Conservation (phyloP, 2,797 vertebrate species). For the Neosilurus mollespiculum region DNA sequence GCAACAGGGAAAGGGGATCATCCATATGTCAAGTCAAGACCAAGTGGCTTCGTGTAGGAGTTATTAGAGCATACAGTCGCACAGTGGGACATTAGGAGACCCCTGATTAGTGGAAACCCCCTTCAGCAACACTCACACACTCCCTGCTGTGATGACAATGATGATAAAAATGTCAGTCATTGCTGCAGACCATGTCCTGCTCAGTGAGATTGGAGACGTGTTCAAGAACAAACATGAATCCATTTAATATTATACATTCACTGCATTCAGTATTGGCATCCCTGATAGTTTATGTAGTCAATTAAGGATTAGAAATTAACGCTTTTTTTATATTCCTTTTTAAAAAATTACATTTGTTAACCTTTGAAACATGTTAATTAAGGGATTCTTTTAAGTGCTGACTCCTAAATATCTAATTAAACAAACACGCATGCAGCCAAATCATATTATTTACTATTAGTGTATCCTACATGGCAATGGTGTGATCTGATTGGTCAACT, state of each 20-base stretch:
- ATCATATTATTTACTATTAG: too few species aligned
- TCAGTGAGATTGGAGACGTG: neutral
- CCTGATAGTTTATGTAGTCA: neutral
- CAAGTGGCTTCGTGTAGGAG: neutral
- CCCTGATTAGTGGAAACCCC: slow-evolving; percentile 25
- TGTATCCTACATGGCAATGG: too few species aligned
- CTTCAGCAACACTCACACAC: slow-evolving; percentile 19
- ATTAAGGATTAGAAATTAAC: neutral
- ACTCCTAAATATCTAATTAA: neutral
- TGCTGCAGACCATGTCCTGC: neutral
- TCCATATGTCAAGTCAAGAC: slow-evolving; percentile 17
- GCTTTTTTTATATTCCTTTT: neutral
- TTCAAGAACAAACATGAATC: neutral
- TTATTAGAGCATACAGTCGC: slow-evolving; percentile 20
- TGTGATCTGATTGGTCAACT: too few species aligned
- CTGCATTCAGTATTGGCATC: neutral
- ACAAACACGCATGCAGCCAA: neutral
- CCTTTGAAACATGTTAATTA: neutral
- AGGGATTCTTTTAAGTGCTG: neutral
- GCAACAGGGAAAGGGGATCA: neutral
- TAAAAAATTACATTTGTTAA: neutral
- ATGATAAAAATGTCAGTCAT: neutral
- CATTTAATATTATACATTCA: neutral
- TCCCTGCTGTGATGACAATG: slow-evolving; percentile 27
- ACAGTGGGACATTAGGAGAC: slow-evolving; percentile 11